These are phyloP conservation scores for Lepidothrix coronata DNA, from an alignment of 2,113 vertebrate species.

Conservation along the genomic window DNA sequence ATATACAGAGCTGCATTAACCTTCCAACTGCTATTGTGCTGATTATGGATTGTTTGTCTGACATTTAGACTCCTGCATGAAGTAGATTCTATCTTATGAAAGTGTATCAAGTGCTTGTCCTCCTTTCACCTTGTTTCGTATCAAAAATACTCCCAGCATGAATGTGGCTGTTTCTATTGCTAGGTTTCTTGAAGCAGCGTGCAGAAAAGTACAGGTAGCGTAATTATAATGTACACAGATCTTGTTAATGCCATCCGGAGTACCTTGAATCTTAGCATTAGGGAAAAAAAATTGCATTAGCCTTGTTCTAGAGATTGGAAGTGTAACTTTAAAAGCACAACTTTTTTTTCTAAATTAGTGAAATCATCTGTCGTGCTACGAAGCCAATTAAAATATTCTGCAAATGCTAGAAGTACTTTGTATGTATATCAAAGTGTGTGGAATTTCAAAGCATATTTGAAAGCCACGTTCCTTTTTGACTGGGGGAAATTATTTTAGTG, in stretches of 20 bases:
- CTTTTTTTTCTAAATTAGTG: background rate
- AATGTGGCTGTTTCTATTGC: background rate
- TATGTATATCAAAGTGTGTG: background rate
- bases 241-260: background rate
- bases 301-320: background rate
- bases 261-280: background rate
- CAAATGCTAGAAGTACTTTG: background rate
- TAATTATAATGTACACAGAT: background rate
- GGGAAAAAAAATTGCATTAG: background rate
- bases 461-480: background rate
- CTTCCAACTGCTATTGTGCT: background rate
- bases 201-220: background rate
- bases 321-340: background rate
- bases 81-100: background rate
- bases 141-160: background rate
- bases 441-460: conserved; percentile 14
- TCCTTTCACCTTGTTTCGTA: background rate
- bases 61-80: background rate
- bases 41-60: background rate
- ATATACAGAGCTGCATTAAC: background rate
- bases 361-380: background rate
- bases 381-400: background rate
- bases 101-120: background rate
- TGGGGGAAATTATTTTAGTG: background rate
- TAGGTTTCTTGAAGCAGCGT: background rate